Conservation (phyloP, 2,113 vertebrate genomes). For the Canis aureus region DNA sequence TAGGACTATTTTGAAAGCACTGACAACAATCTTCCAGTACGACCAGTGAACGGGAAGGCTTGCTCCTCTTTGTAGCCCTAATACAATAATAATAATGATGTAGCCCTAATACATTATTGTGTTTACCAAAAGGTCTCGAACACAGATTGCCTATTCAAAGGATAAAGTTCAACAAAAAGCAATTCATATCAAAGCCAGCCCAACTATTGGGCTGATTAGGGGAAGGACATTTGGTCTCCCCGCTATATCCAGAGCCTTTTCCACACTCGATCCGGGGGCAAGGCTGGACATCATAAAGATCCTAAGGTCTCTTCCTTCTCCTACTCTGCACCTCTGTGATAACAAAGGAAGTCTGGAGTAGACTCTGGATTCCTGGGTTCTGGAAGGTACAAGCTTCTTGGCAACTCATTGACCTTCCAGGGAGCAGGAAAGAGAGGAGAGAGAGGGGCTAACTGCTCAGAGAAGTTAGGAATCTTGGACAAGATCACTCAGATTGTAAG, state of each 20-base stretch:
- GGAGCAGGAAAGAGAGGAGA: not conserved
- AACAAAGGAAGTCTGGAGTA: not conserved
- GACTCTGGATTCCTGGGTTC: not conserved
- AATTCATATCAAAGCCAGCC: constrained; percentile 7
- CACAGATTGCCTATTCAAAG: constrained; percentile 11
- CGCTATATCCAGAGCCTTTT: not conserved
- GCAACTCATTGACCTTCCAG: not conserved
- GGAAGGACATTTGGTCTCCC: not conserved
- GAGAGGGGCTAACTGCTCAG: not conserved
- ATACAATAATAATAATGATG: not conserved
- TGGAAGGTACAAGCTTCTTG: not conserved
- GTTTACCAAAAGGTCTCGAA: constrained; percentile 35
- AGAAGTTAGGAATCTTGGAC: not conserved
- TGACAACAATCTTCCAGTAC: not conserved
- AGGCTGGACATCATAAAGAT: not conserved
- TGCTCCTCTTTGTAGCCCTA: not conserved
- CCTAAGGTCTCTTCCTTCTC: not conserved
- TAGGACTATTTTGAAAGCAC: not conserved
- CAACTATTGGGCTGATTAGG: not conserved
- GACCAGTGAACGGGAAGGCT: not conserved
- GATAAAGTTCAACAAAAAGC: constrained; percentile 28
- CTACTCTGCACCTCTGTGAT: not conserved
- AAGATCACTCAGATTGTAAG: not conserved
- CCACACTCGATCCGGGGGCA: not conserved
- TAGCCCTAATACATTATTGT: not conserved